Conservation (phyloP, 2,888 invertebrate genomes). For the Odontothrips loti region DNA sequence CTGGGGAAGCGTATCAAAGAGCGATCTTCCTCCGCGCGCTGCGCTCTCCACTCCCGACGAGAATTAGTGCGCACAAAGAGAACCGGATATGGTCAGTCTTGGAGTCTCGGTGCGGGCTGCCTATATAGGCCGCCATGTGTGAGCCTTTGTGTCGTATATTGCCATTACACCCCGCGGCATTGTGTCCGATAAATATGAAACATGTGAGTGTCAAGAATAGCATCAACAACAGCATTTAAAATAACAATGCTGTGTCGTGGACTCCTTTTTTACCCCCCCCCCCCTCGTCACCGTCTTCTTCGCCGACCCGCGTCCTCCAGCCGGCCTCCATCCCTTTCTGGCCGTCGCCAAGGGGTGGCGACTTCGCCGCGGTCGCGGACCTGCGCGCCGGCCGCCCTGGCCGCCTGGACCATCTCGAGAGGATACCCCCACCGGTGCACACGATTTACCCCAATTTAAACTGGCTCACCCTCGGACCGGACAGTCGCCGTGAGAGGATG, state of each 20-base stretch:
- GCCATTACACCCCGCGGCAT: background rate
- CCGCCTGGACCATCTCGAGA: slow-evolving; percentile 11
- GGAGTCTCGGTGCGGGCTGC: background rate
- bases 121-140: background rate
- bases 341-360: background rate
- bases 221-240: slow-evolving; percentile 26
- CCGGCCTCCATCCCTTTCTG: background rate
- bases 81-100: slow-evolving; percentile 22
- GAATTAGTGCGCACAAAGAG: slow-evolving; percentile 13
- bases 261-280: background rate
- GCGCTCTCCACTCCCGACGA: background rate
- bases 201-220: slow-evolving; percentile 24
- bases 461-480: background rate
- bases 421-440: background rate
- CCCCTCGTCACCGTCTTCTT: background rate
- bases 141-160: background rate
- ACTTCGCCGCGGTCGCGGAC: background rate
- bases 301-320: background rate
- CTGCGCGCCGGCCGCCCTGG: background rate
- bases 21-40: background rate
- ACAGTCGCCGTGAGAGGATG: background rate
- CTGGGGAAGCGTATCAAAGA: slow-evolving; percentile 13
- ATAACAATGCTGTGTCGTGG: background rate
- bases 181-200: slow-evolving; percentile 11
- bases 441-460: slow-evolving; percentile 23